Evolutionary conservation across 2,797 vertebrate species (phyloP).

Genomic region (Sandelia bainsii): DNA sequence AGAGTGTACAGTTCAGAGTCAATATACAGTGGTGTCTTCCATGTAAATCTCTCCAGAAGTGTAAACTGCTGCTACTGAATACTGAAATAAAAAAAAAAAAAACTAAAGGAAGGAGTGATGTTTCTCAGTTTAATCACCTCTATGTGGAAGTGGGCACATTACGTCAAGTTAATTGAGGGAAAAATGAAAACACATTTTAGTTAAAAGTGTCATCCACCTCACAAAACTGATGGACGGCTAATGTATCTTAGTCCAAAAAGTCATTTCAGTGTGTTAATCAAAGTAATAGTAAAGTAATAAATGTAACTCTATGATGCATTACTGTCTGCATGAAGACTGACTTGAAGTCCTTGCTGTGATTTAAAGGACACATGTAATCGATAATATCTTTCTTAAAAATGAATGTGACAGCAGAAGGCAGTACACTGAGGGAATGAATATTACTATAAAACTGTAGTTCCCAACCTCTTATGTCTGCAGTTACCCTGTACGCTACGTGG

Average conservation of each 20-base stretch:
- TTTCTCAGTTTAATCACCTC: slow-evolving; percentile 60
- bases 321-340: slow-evolving; percentile 51
- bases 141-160: slow-evolving; percentile 55
- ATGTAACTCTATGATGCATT: slow-evolving; percentile 63
- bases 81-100: neutral
- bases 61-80: slow-evolving; percentile 48
- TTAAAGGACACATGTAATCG: slow-evolving; percentile 54
- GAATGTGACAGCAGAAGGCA: slow-evolving; percentile 39
- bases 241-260: slow-evolving; percentile 55
- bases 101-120: slow-evolving; percentile 19
- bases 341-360: slow-evolving; percentile 55
- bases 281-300: slow-evolving; percentile 72
- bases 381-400: slow-evolving; percentile 47
- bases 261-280: slow-evolving; percentile 66
- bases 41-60: slow-evolving; percentile 50
- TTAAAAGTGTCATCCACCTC: slow-evolving; percentile 55
- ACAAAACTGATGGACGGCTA: slow-evolving; percentile 71
- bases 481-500: neutral
- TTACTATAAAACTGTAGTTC: neutral
- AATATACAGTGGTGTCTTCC: slow-evolving; percentile 2
- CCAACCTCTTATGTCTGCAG: neutral
- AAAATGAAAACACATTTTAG: slow-evolving; percentile 63
- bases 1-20: slow-evolving; percentile 25
- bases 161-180: slow-evolving; percentile 69
- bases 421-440: slow-evolving; percentile 8